phyloP scores from a whole-genome alignment of 2,888 invertebrate genomes.

The Morinoia aosen region DNA sequence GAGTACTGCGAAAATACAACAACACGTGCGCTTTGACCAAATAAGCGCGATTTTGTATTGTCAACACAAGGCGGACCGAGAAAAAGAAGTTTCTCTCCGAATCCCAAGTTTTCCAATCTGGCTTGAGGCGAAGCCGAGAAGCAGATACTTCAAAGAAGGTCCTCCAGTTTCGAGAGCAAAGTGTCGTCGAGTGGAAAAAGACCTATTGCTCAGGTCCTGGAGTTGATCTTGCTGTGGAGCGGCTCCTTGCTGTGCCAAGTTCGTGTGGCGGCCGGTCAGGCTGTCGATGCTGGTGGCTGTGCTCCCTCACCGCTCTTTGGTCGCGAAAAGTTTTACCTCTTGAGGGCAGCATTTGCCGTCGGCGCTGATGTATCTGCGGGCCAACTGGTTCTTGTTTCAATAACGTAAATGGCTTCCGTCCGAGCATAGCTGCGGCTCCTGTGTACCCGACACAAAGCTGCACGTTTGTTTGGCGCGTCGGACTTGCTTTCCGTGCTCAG shows the following conservation, averaged over 20 bases:
- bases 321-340: neutral
- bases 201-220: constrained; percentile 40
- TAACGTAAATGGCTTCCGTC: constrained; percentile 10
- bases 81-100: constrained; percentile 36
- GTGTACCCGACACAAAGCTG: neutral
- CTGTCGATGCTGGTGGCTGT: neutral
- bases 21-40: neutral
- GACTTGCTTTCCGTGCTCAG: neutral
- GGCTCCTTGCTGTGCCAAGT: constrained; percentile 2
- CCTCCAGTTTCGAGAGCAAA: constrained; percentile 47
- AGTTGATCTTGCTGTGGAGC: constrained; percentile 41
- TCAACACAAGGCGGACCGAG: constrained; percentile 18
- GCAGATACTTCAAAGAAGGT: constrained; percentile 47
- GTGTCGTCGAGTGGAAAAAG: constrained; percentile 48
- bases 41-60: constrained; percentile 29
- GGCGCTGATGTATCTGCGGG: neutral
- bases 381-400: neutral
- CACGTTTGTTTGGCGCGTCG: neutral
- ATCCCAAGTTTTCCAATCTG: constrained; percentile 43
- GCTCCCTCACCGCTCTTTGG: neutral
- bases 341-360: constrained; percentile 3
- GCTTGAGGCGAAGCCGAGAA: constrained; percentile 37
- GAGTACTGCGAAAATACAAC: constrained; percentile 5
- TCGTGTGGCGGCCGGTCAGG: neutral
- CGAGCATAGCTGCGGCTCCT: neutral